Evolutionary conservation across 2,797 vertebrate genomes (phyloP).

Genomic region (Pipistrellus pygmaeus): DNA sequence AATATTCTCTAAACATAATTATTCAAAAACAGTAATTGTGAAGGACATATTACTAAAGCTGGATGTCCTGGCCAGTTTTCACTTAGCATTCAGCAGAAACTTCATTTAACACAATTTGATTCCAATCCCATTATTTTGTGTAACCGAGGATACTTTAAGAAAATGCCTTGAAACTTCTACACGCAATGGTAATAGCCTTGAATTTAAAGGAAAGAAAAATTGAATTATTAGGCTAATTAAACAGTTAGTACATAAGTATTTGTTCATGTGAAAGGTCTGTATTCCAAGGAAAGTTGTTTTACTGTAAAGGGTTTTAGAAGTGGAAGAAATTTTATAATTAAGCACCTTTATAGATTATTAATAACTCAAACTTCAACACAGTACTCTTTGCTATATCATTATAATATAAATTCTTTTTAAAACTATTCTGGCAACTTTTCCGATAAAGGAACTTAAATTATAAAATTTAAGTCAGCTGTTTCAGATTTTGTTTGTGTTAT

Average conservation of each 20-base stretch:
- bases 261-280: slow-evolving; percentile 28
- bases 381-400: slow-evolving; percentile 9
- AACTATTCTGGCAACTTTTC: slow-evolving; percentile 42
- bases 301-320: slow-evolving; percentile 61
- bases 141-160: slow-evolving; percentile 38
- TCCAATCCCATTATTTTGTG: slow-evolving; percentile 42
- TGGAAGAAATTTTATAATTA: slow-evolving; percentile 51
- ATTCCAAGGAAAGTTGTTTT: slow-evolving; percentile 45
- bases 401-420: slow-evolving; percentile 56
- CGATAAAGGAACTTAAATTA: slow-evolving; percentile 37
- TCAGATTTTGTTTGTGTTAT: slow-evolving; percentile 58
- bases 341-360: slow-evolving; percentile 19
- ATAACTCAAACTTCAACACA: slow-evolving; percentile 38
- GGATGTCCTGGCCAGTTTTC: slow-evolving; percentile 49
- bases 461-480: slow-evolving; percentile 45
- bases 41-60: slow-evolving; percentile 53
- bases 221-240: slow-evolving; percentile 60
- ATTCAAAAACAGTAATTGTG: slow-evolving; percentile 58
- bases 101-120: slow-evolving; percentile 57
- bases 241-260: not conserved
- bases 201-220: slow-evolving; percentile 63
- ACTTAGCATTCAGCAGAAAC: slow-evolving; percentile 39
- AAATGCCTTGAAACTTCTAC: slow-evolving; percentile 18
- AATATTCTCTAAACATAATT: slow-evolving; percentile 69
- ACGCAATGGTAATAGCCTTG: slow-evolving; percentile 19